A percentile compares a stretch with the other conserved stretches of the same genome.
Evolutionary conservation across 1,140 invertebrate species (phyloP).

Genomic region (Hylaeus anthracinus): DNA sequence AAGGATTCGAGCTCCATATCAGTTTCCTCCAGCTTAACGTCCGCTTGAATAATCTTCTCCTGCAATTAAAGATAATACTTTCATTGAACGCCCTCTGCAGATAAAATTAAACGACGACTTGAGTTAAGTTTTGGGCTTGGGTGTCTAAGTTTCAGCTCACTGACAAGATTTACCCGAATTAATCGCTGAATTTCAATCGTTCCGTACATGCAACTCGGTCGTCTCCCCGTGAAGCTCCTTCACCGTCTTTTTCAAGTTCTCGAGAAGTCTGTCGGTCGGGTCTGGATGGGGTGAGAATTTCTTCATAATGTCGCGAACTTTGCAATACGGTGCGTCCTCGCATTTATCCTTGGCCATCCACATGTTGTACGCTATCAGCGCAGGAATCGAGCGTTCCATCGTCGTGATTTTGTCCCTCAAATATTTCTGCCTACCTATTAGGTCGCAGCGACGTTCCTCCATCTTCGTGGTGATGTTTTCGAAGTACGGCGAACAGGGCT

Average conservation of each 20-base stretch:
- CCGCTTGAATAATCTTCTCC: slow-evolving; percentile 75
- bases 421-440: slow-evolving; percentile 62
- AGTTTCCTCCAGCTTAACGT: slow-evolving; percentile 72
- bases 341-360: slow-evolving; percentile 46
- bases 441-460: slow-evolving; percentile 64
- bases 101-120: neutral
- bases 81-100: neutral
- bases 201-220: slow-evolving; percentile 75
- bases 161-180: slow-evolving; percentile 62
- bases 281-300: slow-evolving; percentile 63
- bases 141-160: slow-evolving; percentile 29
- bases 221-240: slow-evolving; percentile 66
- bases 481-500: neutral
- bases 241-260: slow-evolving; percentile 53
- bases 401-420: slow-evolving; percentile 68
- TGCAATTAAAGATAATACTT: slow-evolving; percentile 22
- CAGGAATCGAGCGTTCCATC: slow-evolving; percentile 75
- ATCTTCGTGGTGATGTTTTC: slow-evolving; percentile 57
- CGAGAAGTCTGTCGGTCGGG: slow-evolving; percentile 66
- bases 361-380: slow-evolving; percentile 69
- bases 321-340: slow-evolving; percentile 61
- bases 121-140: neutral
- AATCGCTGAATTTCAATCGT: slow-evolving; percentile 66
- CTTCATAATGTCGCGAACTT: slow-evolving; percentile 70
- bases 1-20: slow-evolving; percentile 69